Percentiles rank a stretch among this genome's conserved stretches.
These are phyloP conservation scores for Epirrhoe tristata DNA, from an alignment of 2,888 invertebrate species.

Conservation along the genomic window DNA sequence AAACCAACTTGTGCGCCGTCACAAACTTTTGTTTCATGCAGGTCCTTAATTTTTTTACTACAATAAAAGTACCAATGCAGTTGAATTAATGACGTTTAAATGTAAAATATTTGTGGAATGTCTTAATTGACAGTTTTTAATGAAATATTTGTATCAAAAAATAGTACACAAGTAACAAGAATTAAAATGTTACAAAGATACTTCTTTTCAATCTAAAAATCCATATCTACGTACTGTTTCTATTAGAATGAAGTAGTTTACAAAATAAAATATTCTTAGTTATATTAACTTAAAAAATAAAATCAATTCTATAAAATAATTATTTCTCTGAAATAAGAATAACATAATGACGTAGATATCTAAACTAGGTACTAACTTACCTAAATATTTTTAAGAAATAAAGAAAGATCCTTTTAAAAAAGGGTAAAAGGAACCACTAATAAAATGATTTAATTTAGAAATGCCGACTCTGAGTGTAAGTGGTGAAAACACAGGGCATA, in stretches of 20 bases:
- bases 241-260: not conserved
- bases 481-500: no score
- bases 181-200: not conserved
- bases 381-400: slow-evolving; percentile 10
- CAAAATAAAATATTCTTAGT: not conserved
- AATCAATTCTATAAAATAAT: slow-evolving; percentile 17
- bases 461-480: not conserved
- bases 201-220: not conserved
- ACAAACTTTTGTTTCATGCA: no score
- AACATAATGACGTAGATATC: not conserved
- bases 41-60: no score
- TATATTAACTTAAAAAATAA: slow-evolving; percentile 13
- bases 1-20: no score
- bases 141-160: not conserved
- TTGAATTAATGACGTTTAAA: not conserved
- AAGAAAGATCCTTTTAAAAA: slow-evolving; percentile 5
- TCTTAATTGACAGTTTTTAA: not conserved
- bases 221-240: not conserved
- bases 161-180: not conserved
- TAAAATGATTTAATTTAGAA: not conserved
- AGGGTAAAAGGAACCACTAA: not conserved
- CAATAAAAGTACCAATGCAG: no score
- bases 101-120: not conserved
- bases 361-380: slow-evolving; percentile 2
- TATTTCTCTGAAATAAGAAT: not conserved